Evolutionary conservation across 1,140 invertebrate genomes (phyloP).

Genomic region (Macrobrachium nipponense): DNA sequence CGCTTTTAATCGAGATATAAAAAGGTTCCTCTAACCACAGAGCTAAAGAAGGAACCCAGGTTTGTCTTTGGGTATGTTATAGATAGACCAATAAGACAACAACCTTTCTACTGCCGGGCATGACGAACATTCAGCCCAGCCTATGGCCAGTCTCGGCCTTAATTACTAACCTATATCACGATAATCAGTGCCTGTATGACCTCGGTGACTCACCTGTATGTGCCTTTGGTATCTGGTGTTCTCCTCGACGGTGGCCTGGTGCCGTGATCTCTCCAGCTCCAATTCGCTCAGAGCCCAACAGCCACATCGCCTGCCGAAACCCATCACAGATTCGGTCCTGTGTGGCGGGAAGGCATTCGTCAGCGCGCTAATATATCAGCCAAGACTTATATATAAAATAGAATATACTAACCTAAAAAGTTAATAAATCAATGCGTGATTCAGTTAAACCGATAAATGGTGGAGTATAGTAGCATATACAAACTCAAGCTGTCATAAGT

Average conservation of each 20-base stretch:
- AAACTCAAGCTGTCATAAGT: too few relatives aligned
- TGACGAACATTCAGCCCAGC: too few relatives aligned
- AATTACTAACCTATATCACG: too few relatives aligned
- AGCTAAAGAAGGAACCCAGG: too few relatives aligned
- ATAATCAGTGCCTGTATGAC: too few relatives aligned
- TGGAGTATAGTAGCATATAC: too few relatives aligned
- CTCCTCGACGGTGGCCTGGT: constrained; percentile 54
- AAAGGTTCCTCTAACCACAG: too few relatives aligned
- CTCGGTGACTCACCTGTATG: constrained; percentile 38
- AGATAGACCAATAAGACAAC: too few relatives aligned
- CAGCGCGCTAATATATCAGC: neutral
- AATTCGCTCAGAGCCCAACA: constrained; percentile 60
- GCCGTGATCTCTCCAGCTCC: constrained; percentile 55
- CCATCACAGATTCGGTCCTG: constrained; percentile 24
- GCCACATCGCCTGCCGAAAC: constrained; percentile 55
- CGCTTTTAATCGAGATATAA: too few relatives aligned
- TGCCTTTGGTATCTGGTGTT: constrained; percentile 54
- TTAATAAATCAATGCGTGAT: neutral
- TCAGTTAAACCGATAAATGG: neutral
- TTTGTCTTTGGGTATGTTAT: too few relatives aligned
- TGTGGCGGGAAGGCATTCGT: neutral
- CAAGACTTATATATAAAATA: neutral
- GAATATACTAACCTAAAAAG: neutral
- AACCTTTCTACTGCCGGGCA: too few relatives aligned
- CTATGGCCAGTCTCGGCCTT: too few relatives aligned